phyloP scores from a whole-genome alignment of 1,140 invertebrate genomes.

The Drosophila kurseongensis region DNA sequence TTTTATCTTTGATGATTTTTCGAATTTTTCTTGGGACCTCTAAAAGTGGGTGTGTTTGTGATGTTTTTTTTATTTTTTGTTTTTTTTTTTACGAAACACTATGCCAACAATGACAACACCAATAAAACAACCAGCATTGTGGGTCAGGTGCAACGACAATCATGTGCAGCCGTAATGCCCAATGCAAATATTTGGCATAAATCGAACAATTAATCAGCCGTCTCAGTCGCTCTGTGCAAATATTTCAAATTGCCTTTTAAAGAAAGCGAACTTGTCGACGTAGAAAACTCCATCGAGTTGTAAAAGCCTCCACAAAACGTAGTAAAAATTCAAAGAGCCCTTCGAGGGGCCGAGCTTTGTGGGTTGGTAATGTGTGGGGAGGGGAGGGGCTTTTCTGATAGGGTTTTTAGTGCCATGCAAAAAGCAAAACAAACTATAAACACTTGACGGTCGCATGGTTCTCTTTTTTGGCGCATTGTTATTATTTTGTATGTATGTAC shows the following conservation, averaged over 20 bases:
- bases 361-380: too few species aligned
- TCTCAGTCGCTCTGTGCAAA: slow-evolving; percentile 10
- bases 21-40: slow-evolving; percentile 2
- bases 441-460: slow-evolving; percentile 70
- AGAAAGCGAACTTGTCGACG: slow-evolving; percentile 35
- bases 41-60: slow-evolving; percentile 60
- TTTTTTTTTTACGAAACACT: slow-evolving; percentile 56
- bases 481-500: slow-evolving; percentile 60
- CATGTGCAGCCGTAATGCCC: slow-evolving; percentile 61
- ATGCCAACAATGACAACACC: slow-evolving; percentile 31
- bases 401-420: slow-evolving; percentile 1
- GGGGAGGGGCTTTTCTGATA: slow-evolving; percentile 1
- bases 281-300: slow-evolving; percentile 25
- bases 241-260: slow-evolving; percentile 45
- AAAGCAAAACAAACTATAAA: slow-evolving; percentile 64
- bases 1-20: slow-evolving; percentile 17
- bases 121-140: slow-evolving; percentile 46
- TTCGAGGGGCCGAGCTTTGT: slow-evolving; percentile 7
- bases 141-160: slow-evolving; percentile 62
- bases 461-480: slow-evolving; percentile 70
- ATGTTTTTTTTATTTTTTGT: slow-evolving; percentile 56
- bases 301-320: slow-evolving; percentile 26
- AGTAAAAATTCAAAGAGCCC: slow-evolving; percentile 26
- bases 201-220: slow-evolving; percentile 57
- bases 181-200: slow-evolving; percentile 77